These are phyloP conservation scores for Malurus cyaneus DNA, from an alignment of 2,113 vertebrate genomes.

Conservation along the genomic window DNA sequence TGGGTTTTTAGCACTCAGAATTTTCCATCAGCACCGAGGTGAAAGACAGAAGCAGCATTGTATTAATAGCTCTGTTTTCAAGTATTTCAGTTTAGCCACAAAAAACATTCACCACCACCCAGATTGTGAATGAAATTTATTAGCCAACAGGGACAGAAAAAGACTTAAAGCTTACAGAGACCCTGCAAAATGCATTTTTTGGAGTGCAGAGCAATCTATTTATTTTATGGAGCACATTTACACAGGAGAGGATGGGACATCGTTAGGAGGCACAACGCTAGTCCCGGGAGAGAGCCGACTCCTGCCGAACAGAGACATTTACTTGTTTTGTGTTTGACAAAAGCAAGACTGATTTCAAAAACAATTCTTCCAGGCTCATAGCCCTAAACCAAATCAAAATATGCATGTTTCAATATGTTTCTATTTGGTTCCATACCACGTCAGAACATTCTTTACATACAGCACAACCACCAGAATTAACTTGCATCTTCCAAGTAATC, in stretches of 20 bases:
- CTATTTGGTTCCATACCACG: neutral
- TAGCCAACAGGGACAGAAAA: neutral
- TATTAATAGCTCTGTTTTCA: neutral
- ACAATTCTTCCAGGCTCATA: neutral
- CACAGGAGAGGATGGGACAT: neutral
- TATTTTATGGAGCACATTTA: constrained; percentile 8
- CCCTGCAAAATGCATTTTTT: neutral
- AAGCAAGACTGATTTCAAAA: neutral
- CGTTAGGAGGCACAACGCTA: fast-evolving
- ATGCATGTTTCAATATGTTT: neutral
- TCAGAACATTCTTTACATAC: neutral
- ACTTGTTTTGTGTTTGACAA: neutral
- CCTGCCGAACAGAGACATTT: neutral
- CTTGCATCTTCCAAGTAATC: neutral
- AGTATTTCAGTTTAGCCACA: neutral
- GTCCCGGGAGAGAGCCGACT: neutral
- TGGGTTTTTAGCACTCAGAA: neutral
- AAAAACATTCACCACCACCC: neutral
- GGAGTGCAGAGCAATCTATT: neutral
- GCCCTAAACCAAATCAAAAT: neutral
- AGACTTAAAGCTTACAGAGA: neutral
- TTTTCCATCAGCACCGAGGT: neutral
- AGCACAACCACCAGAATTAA: constrained; percentile 10
- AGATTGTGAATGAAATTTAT: neutral
- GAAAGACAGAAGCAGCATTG: neutral